Conservation (phyloP, 2,797 vertebrate genomes). For the Oceanodroma leucorhoa region DNA sequence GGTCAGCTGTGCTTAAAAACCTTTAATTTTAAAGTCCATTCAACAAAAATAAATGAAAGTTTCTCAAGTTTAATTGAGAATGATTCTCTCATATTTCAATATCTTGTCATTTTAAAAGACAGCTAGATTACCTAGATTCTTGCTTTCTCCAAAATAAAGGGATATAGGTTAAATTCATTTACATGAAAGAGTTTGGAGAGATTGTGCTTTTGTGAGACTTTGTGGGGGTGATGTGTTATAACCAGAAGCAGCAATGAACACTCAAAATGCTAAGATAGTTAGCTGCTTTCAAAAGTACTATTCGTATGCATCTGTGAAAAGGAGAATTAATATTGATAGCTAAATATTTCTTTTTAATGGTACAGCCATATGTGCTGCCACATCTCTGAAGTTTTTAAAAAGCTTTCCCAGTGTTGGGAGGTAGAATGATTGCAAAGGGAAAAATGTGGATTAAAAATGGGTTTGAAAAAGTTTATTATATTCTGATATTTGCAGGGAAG, state of each 20-base stretch:
- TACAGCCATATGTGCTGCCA: not conserved
- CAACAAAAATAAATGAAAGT: not conserved
- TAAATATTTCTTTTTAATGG: not conserved
- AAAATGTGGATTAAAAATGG: not conserved
- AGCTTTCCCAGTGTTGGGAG: not conserved
- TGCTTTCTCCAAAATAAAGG: not conserved
- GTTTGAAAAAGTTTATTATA: not conserved
- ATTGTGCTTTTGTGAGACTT: not conserved
- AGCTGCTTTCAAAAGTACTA: not conserved
- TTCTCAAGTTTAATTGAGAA: not conserved
- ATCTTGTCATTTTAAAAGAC: not conserved
- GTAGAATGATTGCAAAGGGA: not conserved
- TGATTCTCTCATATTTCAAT: not conserved
- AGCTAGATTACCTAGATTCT: not conserved
- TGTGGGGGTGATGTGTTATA: fast-evolving
- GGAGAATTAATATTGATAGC: not conserved
- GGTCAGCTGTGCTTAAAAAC: not conserved
- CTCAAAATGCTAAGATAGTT: not conserved
- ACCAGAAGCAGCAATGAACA: not conserved
- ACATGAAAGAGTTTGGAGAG: not conserved
- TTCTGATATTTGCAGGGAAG: not conserved
- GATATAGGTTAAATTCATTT: not conserved
- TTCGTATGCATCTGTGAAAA: not conserved
- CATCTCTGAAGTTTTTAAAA: not conserved
- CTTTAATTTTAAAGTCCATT: fast-evolving